Evolutionary conservation across 2,888 invertebrate genomes (phyloP).

Genomic region (Cheilosia soror): DNA sequence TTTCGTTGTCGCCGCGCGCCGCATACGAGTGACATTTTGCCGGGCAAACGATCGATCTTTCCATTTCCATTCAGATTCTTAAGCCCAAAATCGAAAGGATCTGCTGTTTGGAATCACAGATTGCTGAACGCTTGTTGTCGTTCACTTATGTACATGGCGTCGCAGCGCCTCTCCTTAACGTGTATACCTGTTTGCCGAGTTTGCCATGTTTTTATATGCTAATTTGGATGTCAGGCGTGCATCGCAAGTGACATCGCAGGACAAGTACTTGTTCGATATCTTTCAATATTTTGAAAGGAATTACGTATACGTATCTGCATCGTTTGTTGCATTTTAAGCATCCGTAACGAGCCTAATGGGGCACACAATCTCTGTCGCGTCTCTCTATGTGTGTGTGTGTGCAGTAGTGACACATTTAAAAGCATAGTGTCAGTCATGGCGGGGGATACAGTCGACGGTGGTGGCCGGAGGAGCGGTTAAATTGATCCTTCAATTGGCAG

Average conservation of each 20-base stretch:
- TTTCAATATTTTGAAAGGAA: conserved; percentile 71
- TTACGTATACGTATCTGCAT: conserved; percentile 24
- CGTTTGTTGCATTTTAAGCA: conserved; percentile 58
- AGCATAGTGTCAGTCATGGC: conserved; percentile 29
- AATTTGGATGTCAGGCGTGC: conserved; percentile 72
- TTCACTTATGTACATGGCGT: conserved; percentile 37
- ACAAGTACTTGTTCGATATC: conserved; percentile 71
- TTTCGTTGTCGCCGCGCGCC: background rate
- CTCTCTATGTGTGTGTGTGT: conserved; percentile 17
- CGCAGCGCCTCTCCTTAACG: conserved; percentile 19
- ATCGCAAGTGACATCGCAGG: conserved; percentile 69
- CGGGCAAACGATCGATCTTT: conserved; percentile 66
- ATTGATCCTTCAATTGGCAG: conserved; percentile 74
- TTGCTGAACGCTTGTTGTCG: conserved; percentile 45
- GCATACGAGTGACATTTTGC: conserved; percentile 47
- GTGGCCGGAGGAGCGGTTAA: conserved; percentile 37
- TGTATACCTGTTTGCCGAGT: conserved; percentile 23
- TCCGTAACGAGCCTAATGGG: conserved; percentile 65
- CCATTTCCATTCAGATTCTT: conserved; percentile 63
- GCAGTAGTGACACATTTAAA: conserved; percentile 35
- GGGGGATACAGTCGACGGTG: background rate
- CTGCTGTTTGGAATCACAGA: conserved; percentile 40
- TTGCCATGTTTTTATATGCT: conserved; percentile 64
- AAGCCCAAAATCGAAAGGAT: conserved; percentile 64
- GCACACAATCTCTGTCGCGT: conserved; percentile 30